Conservation (phyloP, 2,113 vertebrate species). For the Pseudopipra pipra region DNA sequence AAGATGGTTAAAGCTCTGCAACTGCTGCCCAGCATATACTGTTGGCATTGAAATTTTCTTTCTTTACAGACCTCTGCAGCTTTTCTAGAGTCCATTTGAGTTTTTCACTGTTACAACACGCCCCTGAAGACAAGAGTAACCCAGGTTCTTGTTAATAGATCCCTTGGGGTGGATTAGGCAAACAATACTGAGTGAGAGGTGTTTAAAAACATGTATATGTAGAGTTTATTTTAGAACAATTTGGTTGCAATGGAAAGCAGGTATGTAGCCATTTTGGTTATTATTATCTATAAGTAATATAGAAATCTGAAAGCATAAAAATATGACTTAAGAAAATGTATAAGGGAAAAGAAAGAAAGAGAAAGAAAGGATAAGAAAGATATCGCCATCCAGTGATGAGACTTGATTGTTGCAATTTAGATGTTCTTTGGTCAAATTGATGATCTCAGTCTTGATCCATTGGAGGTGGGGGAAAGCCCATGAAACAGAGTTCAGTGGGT, state of each 20-base stretch:
- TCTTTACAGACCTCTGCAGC: not conserved
- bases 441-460: not conserved
- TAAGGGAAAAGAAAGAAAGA: not conserved
- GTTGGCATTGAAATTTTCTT: not conserved
- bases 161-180: not conserved
- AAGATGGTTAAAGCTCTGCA: not conserved
- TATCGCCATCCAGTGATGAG: not conserved
- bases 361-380: not conserved
- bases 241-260: not conserved
- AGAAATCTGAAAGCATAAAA: not conserved
- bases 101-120: not conserved
- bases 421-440: not conserved
- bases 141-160: not conserved
- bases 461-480: not conserved
- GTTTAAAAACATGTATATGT: not conserved
- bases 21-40: not conserved
- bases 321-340: not conserved
- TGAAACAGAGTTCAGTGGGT: not conserved
- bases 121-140: not conserved
- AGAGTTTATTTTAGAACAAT: not conserved
- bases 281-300: not conserved
- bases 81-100: not conserved
- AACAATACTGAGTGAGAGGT: not conserved
- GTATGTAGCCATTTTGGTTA: not conserved
- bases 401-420: not conserved